Conservation (phyloP, 2,113 vertebrate species). For the Craseonycteris thonglongyai region DNA sequence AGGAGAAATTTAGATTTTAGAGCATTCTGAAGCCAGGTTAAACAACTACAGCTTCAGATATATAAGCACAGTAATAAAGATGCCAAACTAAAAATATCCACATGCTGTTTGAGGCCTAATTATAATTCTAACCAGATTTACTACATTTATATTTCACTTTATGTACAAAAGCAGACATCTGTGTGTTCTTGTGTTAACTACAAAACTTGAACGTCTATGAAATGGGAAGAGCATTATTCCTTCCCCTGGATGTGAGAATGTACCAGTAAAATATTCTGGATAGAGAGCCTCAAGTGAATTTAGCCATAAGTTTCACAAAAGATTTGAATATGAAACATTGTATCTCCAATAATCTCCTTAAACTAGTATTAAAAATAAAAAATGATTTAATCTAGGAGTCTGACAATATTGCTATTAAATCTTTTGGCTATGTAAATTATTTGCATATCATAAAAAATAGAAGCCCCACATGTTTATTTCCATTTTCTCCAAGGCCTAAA, state of each 20-base stretch:
- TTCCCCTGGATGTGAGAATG: not conserved
- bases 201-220: not conserved
- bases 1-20: not conserved
- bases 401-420: slow-evolving; percentile 35
- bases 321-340: slow-evolving; percentile 9
- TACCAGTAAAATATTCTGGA: not conserved
- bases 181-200: not conserved
- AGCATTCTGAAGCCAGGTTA: not conserved
- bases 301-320: slow-evolving; percentile 18
- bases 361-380: slow-evolving; percentile 60
- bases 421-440: slow-evolving; percentile 44
- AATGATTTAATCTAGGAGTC: slow-evolving; percentile 49
- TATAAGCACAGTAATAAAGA: not conserved
- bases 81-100: not conserved
- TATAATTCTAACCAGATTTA: slow-evolving; percentile 4
- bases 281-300: not conserved
- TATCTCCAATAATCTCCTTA: not conserved
- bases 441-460: slow-evolving; percentile 33
- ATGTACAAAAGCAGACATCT: not conserved
- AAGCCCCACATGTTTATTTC: slow-evolving; percentile 19
- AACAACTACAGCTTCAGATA: not conserved
- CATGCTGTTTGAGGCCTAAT: not conserved
- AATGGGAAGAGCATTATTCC: slow-evolving; percentile 1
- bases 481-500: slow-evolving; percentile 32
- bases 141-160: not conserved